Evolutionary conservation across 2,797 vertebrate species (phyloP), one percentile per base, ranked within the genome.

Genomic region (Gobio occitaniae): DNA sequence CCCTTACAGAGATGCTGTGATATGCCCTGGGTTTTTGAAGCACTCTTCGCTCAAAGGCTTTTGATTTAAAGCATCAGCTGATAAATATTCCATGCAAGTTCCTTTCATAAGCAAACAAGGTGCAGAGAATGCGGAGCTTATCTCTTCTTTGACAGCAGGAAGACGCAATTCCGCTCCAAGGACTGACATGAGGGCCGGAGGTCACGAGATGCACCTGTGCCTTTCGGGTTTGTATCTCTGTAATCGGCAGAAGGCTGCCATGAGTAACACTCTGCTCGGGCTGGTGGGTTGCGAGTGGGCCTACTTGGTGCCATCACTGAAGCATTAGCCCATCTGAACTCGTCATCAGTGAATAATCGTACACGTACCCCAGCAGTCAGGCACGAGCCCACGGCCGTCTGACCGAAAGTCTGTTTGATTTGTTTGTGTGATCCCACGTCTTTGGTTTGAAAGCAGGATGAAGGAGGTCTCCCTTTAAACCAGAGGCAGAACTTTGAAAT

Each of bases 21-120:
- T 72, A 84, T 88, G 48, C 36, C 72, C 75, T 66, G 44, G 68
- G 38, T 79, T 85, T 87, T 85, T 92, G 86, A 95, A 90, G 91
- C 92, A 88, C 91, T 91, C 92, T 90, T 89, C 86, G 87, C 88
- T 91, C 86, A 90, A 92, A 94, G 92, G 90, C 91, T 94, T 90
- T 94, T 94, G 92, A 94, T 94, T 93, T 94, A 89, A 54, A 87
- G 90, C 91, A 89, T 82, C 88, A 89, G 75, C 94, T 94, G 91
- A 89, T 95, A 95, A 95, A 94, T 95, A 95, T 95, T 96, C 95
- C 87, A 91, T 92, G 92, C 87, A 91, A 93, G 93, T 93, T 92
- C 93, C 92, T 93, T 95, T 95, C 92, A 92, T 89, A 93, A 93
- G 92, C 92, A 92, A 94, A 93, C 92, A 93, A 93, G 92, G 91